Percentiles rank a stretch among this genome's conserved stretches.
These are phyloP conservation scores for Poecilia picta DNA, from an alignment of 2,797 vertebrate species.

Conservation along the genomic window DNA sequence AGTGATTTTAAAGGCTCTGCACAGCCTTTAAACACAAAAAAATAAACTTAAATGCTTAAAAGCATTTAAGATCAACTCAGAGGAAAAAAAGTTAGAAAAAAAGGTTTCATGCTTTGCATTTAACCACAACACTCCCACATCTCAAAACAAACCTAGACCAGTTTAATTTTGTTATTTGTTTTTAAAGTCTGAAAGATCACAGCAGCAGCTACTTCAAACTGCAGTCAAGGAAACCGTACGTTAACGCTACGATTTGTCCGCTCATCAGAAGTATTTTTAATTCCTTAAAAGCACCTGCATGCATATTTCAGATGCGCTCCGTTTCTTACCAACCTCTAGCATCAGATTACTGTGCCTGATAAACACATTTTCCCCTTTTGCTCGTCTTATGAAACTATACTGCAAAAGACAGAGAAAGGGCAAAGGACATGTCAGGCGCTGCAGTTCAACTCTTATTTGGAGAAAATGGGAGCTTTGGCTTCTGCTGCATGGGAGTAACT, in stretches of 20 bases:
- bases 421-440: background rate
- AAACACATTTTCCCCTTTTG: slow-evolving; percentile 97
- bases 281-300: slow-evolving; percentile 49
- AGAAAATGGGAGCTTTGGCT: slow-evolving; percentile 60
- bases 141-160: slow-evolving; percentile 14
- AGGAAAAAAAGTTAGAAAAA: slow-evolving; percentile 10
- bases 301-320: slow-evolving; percentile 59
- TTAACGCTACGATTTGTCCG: background rate
- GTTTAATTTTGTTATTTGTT: slow-evolving; percentile 18
- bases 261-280: slow-evolving; percentile 6
- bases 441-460: background rate
- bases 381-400: slow-evolving; percentile 96
- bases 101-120: slow-evolving; percentile 59
- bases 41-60: slow-evolving; percentile 52
- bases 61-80: slow-evolving; percentile 54
- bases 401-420: slow-evolving; percentile 82
- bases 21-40: background rate
- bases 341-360: slow-evolving; percentile 99
- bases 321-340: slow-evolving; percentile 95
- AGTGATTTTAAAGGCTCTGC: no score
- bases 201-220: slow-evolving; percentile 32
- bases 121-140: slow-evolving; percentile 61
- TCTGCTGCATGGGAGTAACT: slow-evolving; percentile 15
- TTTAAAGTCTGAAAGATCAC: slow-evolving; percentile 30
- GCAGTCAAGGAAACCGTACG: background rate